Conservation (phyloP, 1,140 invertebrate species). For the Drosophila ercepeae region DNA sequence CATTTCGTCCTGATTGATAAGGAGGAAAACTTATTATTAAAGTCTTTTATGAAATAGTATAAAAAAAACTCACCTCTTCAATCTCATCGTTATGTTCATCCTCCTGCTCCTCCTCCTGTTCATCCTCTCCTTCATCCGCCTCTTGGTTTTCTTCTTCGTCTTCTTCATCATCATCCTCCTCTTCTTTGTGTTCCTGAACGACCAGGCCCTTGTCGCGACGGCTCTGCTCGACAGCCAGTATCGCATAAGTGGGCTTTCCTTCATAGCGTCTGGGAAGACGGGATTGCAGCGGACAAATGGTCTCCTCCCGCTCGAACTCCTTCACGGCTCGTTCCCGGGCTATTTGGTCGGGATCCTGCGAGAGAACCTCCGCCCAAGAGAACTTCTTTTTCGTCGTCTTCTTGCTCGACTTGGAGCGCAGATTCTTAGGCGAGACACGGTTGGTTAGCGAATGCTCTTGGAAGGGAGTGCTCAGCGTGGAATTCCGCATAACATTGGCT, state of each 20-base stretch:
- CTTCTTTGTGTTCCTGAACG: constrained; percentile 56
- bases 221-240: constrained; percentile 68
- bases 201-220: constrained; percentile 61
- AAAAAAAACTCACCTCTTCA: neutral
- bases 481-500: constrained; percentile 49
- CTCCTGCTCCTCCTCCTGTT: constrained; percentile 3
- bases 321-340: constrained; percentile 81
- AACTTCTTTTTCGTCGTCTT: constrained; percentile 77
- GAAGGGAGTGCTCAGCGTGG: constrained; percentile 65
- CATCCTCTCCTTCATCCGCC: constrained; percentile 2
- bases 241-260: constrained; percentile 81
- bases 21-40: neutral
- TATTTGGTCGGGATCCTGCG: constrained; percentile 83
- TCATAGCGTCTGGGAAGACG: constrained; percentile 63
- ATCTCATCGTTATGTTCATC: constrained; percentile 12
- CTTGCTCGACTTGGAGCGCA: constrained; percentile 80
- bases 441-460: constrained; percentile 76
- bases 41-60: neutral
- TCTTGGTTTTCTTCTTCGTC: constrained; percentile 22
- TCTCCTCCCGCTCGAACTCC: constrained; percentile 81
- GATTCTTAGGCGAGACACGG: constrained; percentile 83
- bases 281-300: constrained; percentile 66
- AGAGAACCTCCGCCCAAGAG: constrained; percentile 80
- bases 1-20: constrained; percentile 12
- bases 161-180: constrained; percentile 10